phyloP scores from a whole-genome alignment of 30 jellyfish, hydroid and myxozoan species.

The Nemopilema nomurai region DNA sequence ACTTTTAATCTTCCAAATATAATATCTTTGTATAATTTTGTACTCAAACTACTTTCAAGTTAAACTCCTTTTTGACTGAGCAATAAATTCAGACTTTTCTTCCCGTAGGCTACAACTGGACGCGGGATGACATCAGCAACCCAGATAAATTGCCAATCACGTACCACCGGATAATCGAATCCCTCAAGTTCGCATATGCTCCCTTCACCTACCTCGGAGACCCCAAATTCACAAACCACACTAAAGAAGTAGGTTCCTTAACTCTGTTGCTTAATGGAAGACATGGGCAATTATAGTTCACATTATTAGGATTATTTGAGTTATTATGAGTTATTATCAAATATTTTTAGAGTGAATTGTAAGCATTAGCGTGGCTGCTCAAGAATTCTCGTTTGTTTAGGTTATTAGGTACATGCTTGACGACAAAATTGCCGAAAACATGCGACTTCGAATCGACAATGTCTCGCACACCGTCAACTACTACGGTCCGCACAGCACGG shows the following conservation, averaged over 20 bases:
- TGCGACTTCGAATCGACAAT: conserved; percentile 83
- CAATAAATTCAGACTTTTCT: too few relatives aligned
- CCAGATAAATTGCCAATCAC: conserved; percentile 58
- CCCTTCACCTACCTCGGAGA: conserved; percentile 96
- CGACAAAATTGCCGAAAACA: conserved; percentile 75
- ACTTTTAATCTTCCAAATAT: too few relatives aligned
- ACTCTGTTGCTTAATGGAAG: not conserved
- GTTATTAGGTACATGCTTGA: conserved; percentile 87
- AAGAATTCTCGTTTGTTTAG: too few relatives aligned
- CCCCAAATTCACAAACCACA: conserved; percentile 86
- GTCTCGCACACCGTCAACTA: conserved; percentile 96
- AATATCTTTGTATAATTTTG: too few relatives aligned
- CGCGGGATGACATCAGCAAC: conserved; percentile 71
- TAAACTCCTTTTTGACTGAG: too few relatives aligned
- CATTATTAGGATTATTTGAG: too few relatives aligned
- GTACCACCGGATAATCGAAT: conserved; percentile 93
- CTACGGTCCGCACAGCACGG: conserved; percentile 91
- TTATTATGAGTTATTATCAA: too few relatives aligned
- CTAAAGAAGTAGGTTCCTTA: conserved; percentile 72
- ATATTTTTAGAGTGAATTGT: too few relatives aligned
- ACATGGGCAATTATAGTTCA: too few relatives aligned
- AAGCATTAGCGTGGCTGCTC: too few relatives aligned
- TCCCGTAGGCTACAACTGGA: conserved; percentile 90
- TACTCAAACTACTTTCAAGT: too few relatives aligned
- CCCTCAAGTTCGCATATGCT: conserved; percentile 98